Percentiles rank a stretch among this genome's conserved stretches.
phyloP scores from a whole-genome alignment of 1,140 invertebrate genomes.

The Steinernema khuongi region DNA sequence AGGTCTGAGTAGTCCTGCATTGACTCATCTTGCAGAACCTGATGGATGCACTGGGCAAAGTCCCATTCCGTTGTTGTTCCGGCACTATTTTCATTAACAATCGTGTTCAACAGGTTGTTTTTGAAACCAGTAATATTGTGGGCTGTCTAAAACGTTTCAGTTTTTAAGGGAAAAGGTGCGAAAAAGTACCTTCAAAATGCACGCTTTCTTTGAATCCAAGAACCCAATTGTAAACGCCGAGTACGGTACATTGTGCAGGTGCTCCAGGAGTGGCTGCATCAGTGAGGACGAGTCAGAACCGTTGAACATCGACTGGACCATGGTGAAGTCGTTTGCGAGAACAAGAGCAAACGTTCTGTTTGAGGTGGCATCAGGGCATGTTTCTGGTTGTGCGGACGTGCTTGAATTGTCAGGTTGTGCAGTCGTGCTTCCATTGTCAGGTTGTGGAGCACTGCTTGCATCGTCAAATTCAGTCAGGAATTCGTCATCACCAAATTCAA shows the following conservation, averaged over 20 bases:
- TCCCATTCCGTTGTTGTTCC: not conserved
- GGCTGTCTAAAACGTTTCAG: not conserved
- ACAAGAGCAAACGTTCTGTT: constrained; percentile 2
- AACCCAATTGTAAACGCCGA: not conserved
- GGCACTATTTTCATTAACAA: not conserved
- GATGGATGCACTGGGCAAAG: not conserved
- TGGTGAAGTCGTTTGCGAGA: not conserved
- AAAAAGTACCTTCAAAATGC: not conserved
- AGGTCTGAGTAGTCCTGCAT: not conserved
- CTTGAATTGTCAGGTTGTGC: too few relatives aligned
- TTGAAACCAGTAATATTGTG: not conserved
- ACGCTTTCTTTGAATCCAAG: not conserved
- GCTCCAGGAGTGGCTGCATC: not conserved
- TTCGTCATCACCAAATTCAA: not conserved
- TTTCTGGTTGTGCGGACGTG: not conserved
- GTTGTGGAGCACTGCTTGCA: not conserved
- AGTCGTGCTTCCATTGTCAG: too few relatives aligned
- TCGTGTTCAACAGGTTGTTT: not conserved
- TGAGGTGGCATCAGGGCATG: not conserved
- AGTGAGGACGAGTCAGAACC: not conserved
- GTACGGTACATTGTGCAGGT: not conserved
- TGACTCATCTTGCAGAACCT: not conserved
- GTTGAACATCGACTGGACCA: not conserved
- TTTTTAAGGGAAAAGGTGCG: not conserved
- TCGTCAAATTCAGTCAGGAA: not conserved